phyloP scores from a whole-genome alignment of 2,797 vertebrate species.

The Fistularia commersonii region DNA sequence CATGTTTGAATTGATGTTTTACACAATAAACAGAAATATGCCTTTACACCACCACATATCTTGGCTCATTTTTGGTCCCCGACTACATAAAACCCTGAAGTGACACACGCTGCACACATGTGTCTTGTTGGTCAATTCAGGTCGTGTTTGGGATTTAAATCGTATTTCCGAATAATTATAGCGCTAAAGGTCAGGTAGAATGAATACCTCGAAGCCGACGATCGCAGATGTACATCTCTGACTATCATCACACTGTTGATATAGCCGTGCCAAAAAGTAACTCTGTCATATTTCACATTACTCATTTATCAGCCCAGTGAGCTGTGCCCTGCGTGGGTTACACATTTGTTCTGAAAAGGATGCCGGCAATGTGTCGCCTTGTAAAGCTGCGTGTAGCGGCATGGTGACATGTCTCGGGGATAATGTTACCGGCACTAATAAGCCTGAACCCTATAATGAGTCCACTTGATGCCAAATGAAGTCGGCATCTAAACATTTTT shows the following conservation, averaged over 20 bases:
- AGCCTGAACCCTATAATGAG: constrained; percentile 14
- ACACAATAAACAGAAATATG: too few species aligned
- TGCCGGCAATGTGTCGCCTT: background rate
- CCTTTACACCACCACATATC: too few species aligned
- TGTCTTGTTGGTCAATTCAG: too few species aligned
- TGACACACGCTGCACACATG: too few species aligned
- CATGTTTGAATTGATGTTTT: too few species aligned
- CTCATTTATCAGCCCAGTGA: constrained; percentile 18
- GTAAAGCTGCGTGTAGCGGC: constrained; percentile 12
- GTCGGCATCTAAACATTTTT: too few species aligned
- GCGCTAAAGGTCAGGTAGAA: too few species aligned
- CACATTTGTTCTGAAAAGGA: constrained; percentile 4
- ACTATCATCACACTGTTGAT: background rate
- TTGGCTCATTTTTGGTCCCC: too few species aligned
- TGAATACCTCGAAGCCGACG: background rate
- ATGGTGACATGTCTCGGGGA: constrained; percentile 19
- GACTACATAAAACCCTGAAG: too few species aligned
- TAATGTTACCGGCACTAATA: constrained; percentile 13
- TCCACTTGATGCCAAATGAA: background rate
- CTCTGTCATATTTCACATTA: constrained; percentile 16
- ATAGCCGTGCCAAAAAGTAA: background rate
- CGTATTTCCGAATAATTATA: too few species aligned
- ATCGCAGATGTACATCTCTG: background rate
- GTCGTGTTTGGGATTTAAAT: too few species aligned
- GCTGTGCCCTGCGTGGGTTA: constrained; percentile 1